Base-by-base conservation (phyloP, 2,113 vertebrate genomes). In the Lipotes vexillifer region DNA sequence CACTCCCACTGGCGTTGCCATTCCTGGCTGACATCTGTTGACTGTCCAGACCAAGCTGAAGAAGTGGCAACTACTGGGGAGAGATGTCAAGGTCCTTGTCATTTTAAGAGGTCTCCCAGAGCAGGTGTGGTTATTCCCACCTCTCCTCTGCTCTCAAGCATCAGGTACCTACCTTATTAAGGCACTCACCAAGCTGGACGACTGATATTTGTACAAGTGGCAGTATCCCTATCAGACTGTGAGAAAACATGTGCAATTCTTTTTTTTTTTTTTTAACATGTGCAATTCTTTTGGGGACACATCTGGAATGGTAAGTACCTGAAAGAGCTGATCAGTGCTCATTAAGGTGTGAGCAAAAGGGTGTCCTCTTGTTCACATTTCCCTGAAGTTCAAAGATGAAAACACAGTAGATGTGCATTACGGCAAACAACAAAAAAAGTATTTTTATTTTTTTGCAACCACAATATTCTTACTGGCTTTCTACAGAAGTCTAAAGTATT, bases 1-100 rank as follows among this genome's bases (percentile, higher is more conserved):
- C 27, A 8, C 1, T 2, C 3, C 31, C 14, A 13, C 0, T 2
- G 18, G 5, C 2, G 8, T 15, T n/a, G 31, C 57, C 69, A 7
- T n/a, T 59, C 25, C 4, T 2, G 6, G 33, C 2, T 5, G 61
- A 84, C 10, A 68, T 61, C 15, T 61, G 38, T 61, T 63, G 66
- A 74, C 31, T 31, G 2, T 23, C 27, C 33, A 84, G 8, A 75
- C 6, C 65, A 57, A 84, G 41, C 5, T 52, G 12, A 57, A 59
- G 13, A 38, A 12, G 46, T 49, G 12, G 41, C 17, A 74, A 5
- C 36, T 44, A 8, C 3, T 14, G 17, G 61, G 20, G 6, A 44
- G 2, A 23, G 46, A 44, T 25, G 29, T 38, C 59, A 80, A 80
- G 36, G 31, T 80, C 36, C 21, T 31, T 38, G 31, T 12, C 66